Evolutionary conservation across 2,113 vertebrate genomes (phyloP), one percentile per base, ranked within the genome.

Genomic region (Scolopax mira): DNA sequence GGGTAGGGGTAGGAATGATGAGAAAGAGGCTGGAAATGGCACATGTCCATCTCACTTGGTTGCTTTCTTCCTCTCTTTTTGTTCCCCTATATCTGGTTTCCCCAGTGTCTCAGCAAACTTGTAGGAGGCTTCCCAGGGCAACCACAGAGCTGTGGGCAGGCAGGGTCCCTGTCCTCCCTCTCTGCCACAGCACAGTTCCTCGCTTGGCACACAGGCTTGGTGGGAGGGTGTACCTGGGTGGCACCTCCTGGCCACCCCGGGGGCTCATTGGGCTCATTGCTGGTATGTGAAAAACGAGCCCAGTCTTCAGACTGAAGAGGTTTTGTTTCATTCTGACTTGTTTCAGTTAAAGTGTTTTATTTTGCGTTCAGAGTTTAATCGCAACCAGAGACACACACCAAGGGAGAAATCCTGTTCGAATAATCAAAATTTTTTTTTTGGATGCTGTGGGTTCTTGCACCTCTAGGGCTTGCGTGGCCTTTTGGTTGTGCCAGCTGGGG

Each of bases 241-340:
- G 23, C 70, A 65, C 4, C 27, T 77, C 39, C 44, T 2, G 3
- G 15, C 39, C 52, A 51, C 28, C 12, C 25, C 0, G 0, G 19
- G 19, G 17, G 18, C 41, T 83, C 31, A 2, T n/a, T 0, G 19
- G 17, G 18, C 41, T 83, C 31, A 2, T n/a, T 0, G 0, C 41
- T 39, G 33, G 12, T 24, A 44, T 46, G 25, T 52, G 31, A 70
- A 66, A 70, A 27, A 18, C 0, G 0, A 74, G 21, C 39, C 18
- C 13, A 17, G 14, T 28, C 42, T 70, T 48, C 42, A 46, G 33
- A 33, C 16, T 10, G 33, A 25, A 55, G 62, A 27, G 21, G 3
- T 60, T 65, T 54, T 78, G 51, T 57, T 91, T 91, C 23, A 7
- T 91, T 81, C 46, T 51, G 39, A 39, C 65, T 30, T 35, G 5